Percentiles rank a stretch among this genome's conserved stretches.
phyloP scores from a whole-genome alignment of 2,113 vertebrate species.

The zebrafish (Danio rerio) region GRCz12tu NC_133196.1:14955501-14956000 shows the following conservation, averaged over 20 bases:
- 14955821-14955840: slow-evolving; percentile 7
- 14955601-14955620: not conserved
- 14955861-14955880: slow-evolving; percentile 6
- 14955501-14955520: too few relatives aligned
- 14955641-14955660: not conserved
- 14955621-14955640: not conserved
- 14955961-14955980: too few relatives aligned
- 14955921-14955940: too few relatives aligned
- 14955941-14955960: too few relatives aligned
- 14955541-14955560: too few relatives aligned
- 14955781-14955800: not conserved
- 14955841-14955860: not conserved
- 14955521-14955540: too few relatives aligned
- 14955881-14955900: slow-evolving; percentile 12
- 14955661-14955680: not conserved
- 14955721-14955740: not conserved
- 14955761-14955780: not conserved
- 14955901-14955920: too few relatives aligned
- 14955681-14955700: not conserved
- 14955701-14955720: not conserved
- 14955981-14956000: too few relatives aligned
- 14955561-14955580: not conserved
- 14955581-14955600: not conserved
- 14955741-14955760: slow-evolving; percentile 25
- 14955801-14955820: slow-evolving; percentile 4